Base-by-base conservation (phyloP, 2,797 vertebrate species). In the Oreochromis mossambicus region DNA sequence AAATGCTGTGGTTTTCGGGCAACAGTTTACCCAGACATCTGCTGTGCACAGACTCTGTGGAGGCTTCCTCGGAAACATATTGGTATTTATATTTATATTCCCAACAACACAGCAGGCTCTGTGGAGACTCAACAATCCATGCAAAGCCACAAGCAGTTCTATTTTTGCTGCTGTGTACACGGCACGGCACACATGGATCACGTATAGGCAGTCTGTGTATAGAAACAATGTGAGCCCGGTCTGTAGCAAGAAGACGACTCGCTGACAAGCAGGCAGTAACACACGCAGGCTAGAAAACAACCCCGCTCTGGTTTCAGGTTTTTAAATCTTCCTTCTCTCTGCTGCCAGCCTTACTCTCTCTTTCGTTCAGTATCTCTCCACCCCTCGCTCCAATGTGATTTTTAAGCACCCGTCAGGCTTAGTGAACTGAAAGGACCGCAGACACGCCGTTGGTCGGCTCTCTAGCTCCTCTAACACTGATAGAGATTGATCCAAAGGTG, bases 51-150 rank as follows among this genome's bases (percentile, higher is more conserved):
- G 76, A 51, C 76, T 88, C 73, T 41, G 48, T 17, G 52, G 82
- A 83, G 78, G 79, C 83, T 77, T 81, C 82, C 77, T 66, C 17
- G 41, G 77, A 87, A 91, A 88, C 84, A 81, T 86, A 85, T 91
- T 86, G 83, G 78, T 92, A 83, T 94, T 94, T 92, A 87, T 93
- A 90, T 91, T 93, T 89, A 78, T 88, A 84, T 88, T 88, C 89
- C 87, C 86, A 90, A 85, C 85, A 87, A 80, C 90, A 84, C 89
- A 87, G 86, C 86, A 55, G 88, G 88, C 85, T 90, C 90, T 86
- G 86, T 84, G 83, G 89, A 87, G 90, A 90, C 68, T 5, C 88
- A 54, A 63, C 89, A 88, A 80, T 86, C 83, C 79, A 82, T 84
- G 77, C 41, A 78, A 89, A 88, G 86, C 82, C 80, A 11, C 82